Evolutionary conservation across 2,113 vertebrate genomes (phyloP).

Genomic region (Eudyptes chrysolophus): DNA sequence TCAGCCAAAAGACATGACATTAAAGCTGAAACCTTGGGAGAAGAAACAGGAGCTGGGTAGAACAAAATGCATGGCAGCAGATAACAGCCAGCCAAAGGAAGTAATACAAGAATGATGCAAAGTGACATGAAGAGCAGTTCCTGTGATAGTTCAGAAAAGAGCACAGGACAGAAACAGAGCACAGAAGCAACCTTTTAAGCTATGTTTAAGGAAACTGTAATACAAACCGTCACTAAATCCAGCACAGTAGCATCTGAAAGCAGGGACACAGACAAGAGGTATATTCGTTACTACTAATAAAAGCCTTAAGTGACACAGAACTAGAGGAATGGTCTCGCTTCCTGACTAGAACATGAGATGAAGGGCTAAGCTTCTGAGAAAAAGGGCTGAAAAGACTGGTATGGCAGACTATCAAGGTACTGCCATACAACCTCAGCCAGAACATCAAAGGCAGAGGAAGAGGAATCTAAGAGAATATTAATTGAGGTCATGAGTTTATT

Average conservation of each 20-base stretch:
- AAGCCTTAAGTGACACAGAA: background rate
- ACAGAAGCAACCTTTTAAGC: background rate
- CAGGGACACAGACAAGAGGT: background rate
- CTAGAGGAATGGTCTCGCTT: background rate
- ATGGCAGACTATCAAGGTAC: background rate
- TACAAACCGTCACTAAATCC: background rate
- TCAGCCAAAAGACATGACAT: background rate
- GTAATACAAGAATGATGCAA: background rate
- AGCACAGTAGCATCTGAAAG: background rate
- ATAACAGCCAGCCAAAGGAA: background rate
- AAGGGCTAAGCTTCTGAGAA: background rate
- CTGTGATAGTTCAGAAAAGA: background rate
- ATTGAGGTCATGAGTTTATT: background rate
- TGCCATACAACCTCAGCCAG: background rate
- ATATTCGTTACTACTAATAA: background rate
- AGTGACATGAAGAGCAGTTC: background rate
- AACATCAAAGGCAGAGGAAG: background rate
- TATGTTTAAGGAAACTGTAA: background rate
- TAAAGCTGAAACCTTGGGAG: background rate
- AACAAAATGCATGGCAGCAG: background rate
- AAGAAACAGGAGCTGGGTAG: background rate
- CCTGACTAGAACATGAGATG: background rate
- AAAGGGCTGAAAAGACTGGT: background rate
- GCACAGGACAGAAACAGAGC: background rate
- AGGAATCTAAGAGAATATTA: background rate